Conservation (phyloP, 2,888 invertebrate species). For the Timandra comae region DNA sequence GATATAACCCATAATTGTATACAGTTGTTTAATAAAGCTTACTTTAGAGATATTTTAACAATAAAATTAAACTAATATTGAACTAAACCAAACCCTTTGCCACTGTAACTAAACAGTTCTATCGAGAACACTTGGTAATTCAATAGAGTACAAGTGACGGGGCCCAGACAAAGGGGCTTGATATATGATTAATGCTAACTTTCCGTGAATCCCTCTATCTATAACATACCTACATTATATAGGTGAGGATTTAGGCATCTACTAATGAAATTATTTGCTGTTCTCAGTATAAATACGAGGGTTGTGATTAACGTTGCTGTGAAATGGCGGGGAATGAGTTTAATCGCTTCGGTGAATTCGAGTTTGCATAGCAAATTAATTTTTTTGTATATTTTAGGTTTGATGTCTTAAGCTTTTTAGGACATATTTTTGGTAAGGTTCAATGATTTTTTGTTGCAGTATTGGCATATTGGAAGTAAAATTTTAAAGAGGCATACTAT, state of each 20-base stretch:
- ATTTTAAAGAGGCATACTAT: no score
- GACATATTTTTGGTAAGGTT: no score
- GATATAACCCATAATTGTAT: no score
- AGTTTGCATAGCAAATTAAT: slow-evolving; percentile 44
- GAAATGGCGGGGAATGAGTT: slow-evolving; percentile 49
- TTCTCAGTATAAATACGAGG: slow-evolving; percentile 40
- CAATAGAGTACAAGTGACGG: slow-evolving; percentile 32
- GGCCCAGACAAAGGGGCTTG: slow-evolving; percentile 56
- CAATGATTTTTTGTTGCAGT: no score
- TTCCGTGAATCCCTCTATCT: slow-evolving; percentile 34
- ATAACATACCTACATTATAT: slow-evolving; percentile 13
- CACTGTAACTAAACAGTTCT: no score
- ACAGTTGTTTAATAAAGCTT: no score
- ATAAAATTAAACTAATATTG: no score
- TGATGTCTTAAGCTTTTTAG: no score
- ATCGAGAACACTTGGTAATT: slow-evolving; percentile 22
- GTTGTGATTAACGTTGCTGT: slow-evolving; percentile 50
- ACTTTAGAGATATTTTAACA: no score
- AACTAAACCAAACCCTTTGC: no score
- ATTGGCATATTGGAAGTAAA: no score
- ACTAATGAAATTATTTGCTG: slow-evolving; percentile 64
- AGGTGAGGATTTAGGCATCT: slow-evolving; percentile 37
- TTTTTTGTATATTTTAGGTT: slow-evolving; percentile 16
- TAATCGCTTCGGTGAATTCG: slow-evolving; percentile 40
- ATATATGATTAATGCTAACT: slow-evolving; percentile 63